Evolutionary conservation across 2,888 invertebrate genomes (phyloP).

Genomic region (Drosophila colorata): DNA sequence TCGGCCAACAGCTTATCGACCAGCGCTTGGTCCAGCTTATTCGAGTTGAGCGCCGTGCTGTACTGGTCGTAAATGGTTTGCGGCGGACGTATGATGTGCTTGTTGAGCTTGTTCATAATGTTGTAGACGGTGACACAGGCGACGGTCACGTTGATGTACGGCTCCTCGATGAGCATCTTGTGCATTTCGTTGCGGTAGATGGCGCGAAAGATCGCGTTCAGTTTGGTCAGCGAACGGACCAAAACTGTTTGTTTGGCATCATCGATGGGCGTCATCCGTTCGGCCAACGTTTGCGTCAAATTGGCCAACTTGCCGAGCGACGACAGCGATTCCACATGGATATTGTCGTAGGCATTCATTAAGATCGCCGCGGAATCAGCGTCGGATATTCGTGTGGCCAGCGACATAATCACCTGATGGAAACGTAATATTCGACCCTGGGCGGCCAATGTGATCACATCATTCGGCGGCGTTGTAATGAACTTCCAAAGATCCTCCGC

Average conservation of each 20-base stretch:
- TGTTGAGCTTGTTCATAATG: slow-evolving; percentile 20
- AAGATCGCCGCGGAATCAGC: background rate
- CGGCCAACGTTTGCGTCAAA: slow-evolving; percentile 45
- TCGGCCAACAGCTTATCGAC: slow-evolving; percentile 13
- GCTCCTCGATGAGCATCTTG: slow-evolving; percentile 3
- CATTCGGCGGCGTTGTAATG: slow-evolving; percentile 4
- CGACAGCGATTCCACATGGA: background rate
- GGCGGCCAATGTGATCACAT: background rate
- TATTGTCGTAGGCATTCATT: background rate
- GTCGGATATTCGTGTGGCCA: slow-evolving; percentile 6
- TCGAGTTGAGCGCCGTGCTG: fast-evolving
- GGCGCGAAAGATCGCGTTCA: slow-evolving; percentile 39
- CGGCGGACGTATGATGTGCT: slow-evolving; percentile 28
- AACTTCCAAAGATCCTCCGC: background rate
- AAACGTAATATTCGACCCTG: background rate
- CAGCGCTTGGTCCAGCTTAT: background rate
- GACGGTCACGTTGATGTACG: slow-evolving; percentile 20
- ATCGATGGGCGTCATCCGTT: slow-evolving; percentile 23
- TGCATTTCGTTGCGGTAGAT: background rate
- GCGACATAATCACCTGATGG: slow-evolving; percentile 6
- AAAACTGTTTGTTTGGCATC: background rate
- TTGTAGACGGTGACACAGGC: slow-evolving; percentile 37
- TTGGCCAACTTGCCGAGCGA: slow-evolving; percentile 42
- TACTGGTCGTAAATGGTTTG: slow-evolving; percentile 33
- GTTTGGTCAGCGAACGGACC: background rate